These are phyloP conservation scores for Microvelia longipes DNA, from an alignment of 1,140 invertebrate species.

Conservation along the genomic window DNA sequence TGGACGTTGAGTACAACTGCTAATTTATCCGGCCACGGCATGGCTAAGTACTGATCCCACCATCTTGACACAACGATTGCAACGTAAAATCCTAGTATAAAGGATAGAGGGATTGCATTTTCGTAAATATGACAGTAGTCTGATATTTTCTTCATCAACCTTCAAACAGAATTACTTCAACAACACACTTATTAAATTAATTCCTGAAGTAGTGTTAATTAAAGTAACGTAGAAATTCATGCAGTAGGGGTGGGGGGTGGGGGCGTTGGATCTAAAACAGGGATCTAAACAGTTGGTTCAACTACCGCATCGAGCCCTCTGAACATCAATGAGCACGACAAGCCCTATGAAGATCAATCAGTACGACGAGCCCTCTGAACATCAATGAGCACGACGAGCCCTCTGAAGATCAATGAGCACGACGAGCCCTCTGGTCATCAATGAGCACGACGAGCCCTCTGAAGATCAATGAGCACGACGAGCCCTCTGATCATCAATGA, in stretches of 20 bases:
- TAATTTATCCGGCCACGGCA: slow-evolving; percentile 79
- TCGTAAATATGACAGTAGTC: slow-evolving; percentile 61
- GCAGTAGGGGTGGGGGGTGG: not conserved
- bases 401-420: too few species aligned
- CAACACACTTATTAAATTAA: not conserved
- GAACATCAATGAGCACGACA: too few species aligned
- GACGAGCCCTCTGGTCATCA: too few species aligned
- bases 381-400: too few species aligned
- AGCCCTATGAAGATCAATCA: too few species aligned
- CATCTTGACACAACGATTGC: slow-evolving; percentile 74
- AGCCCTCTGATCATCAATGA: too few species aligned
- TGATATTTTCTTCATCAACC: slow-evolving; percentile 61
- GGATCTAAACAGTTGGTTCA: not conserved
- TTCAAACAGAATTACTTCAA: slow-evolving; percentile 31
- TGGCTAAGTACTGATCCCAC: slow-evolving; percentile 77
- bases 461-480: too few species aligned
- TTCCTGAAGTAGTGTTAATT: slow-evolving; percentile 18
- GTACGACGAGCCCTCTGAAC: too few species aligned
- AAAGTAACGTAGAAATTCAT: not conserved
- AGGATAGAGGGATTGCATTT: slow-evolving; percentile 76
- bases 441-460: too few species aligned
- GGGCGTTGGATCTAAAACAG: not conserved
- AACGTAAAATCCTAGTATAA: slow-evolving; percentile 85
- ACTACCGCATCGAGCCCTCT: too few species aligned
- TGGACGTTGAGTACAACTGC: slow-evolving; percentile 75